phyloP scores from a whole-genome alignment of 2,888 invertebrate genomes.

The Lasius platythorax region DNA sequence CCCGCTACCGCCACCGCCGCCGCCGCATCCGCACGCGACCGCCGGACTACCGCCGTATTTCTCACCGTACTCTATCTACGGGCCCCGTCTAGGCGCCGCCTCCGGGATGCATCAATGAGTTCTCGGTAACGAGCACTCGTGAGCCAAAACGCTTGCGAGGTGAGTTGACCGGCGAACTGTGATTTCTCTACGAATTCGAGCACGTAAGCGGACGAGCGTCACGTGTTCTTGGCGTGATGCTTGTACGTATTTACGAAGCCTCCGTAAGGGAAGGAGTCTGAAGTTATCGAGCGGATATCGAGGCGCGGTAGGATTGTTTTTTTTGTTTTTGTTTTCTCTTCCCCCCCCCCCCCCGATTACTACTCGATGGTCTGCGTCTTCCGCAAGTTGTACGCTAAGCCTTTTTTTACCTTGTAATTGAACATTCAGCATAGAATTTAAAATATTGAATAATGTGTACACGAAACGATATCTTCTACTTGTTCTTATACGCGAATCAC shows the following conservation, averaged over 20 bases:
- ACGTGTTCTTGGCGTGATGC: background rate
- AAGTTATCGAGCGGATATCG: slow-evolving; percentile 10
- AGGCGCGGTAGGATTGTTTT: slow-evolving; percentile 22
- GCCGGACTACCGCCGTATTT: slow-evolving; percentile 94
- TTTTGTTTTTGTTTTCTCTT: slow-evolving; percentile 10
- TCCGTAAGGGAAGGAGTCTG: background rate
- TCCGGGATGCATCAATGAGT: slow-evolving; percentile 92
- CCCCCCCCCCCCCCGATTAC: background rate
- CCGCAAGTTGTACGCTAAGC: slow-evolving; percentile 24
- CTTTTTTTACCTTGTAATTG: slow-evolving; percentile 26
- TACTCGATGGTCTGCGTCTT: slow-evolving; percentile 26
- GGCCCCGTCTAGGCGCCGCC: slow-evolving; percentile 92
- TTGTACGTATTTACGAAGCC: background rate
- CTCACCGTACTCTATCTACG: slow-evolving; percentile 95
- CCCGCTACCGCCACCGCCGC: slow-evolving; percentile 89
- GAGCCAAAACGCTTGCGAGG: slow-evolving; percentile 17
- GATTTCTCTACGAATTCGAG: slow-evolving; percentile 43
- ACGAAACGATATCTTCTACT: background rate
- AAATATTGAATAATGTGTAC: slow-evolving; percentile 2
- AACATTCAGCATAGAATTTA: background rate
- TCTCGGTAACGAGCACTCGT: slow-evolving; percentile 10
- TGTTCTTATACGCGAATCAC: background rate
- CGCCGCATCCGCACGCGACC: slow-evolving; percentile 84
- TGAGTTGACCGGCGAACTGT: slow-evolving; percentile 62
- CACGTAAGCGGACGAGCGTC: background rate